Base-by-base conservation (phyloP, 2,888 invertebrate species). In the Aspidiotus rigidus region DNA sequence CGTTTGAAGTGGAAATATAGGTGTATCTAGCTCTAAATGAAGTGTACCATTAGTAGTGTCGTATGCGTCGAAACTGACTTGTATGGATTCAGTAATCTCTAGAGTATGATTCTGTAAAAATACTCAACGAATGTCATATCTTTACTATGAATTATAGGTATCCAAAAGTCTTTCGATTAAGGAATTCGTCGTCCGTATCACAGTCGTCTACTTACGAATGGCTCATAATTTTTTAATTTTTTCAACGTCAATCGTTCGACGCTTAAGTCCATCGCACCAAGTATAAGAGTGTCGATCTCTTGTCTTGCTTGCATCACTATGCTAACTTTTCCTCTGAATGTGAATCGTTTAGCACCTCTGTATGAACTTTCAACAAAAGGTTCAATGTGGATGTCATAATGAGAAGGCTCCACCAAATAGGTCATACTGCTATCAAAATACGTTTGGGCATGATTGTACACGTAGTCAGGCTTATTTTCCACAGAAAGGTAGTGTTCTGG, bases 11-110 rank as follows among this genome's bases (percentile, higher is more conserved):
- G 67, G 59, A 8, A 56, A 42, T 13, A 67, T 44, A 17, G 44
- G 53, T n/a, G 42, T 44, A 28, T 67, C 44, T 3, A 67, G 59
- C 44, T 67, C 59, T n/a, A 67, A 15, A 49, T 53, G 42, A 15
- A 67, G n/a, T 5, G 59, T 59, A n/a, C 67, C 67, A 44, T 57
- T 60, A 57, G 44, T 15, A 15, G 44, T 16, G 60, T 67, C 49
- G 60, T 59, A 49, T 8, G 42, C 28, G 40, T 67, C 67, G 15
- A 67, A 53, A 7, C 59, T 60, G 42, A 67, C 11, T 10, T 49
- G 59, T 11, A 59, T 60, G 1, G 28, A 15, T 1, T 49, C 59
- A 39, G 17, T 49, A 28, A 49, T n/a, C 16, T 67, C 49, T 49
- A 3, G 3, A 2, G 49, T 11, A 11, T 6, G 10, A n/a, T 49